These are phyloP conservation scores for Ormyrus labotus DNA, from an alignment of 2,888 invertebrate species.

Conservation along the genomic window DNA sequence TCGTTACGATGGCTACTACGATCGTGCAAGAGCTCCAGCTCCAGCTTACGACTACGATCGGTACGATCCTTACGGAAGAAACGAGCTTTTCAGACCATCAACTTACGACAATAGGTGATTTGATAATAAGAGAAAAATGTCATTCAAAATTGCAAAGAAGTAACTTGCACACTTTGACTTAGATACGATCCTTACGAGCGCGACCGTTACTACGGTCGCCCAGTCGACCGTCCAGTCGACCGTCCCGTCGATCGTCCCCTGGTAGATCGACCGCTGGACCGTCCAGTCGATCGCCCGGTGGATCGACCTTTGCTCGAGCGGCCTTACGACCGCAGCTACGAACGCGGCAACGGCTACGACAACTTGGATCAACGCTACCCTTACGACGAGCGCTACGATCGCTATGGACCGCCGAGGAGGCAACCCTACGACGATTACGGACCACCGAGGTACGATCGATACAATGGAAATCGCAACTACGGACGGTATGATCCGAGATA, in stretches of 20 bases:
- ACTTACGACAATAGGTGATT: constrained; percentile 64
- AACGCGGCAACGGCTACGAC: constrained; percentile 70
- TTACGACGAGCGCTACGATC: constrained; percentile 64
- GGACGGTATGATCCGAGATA: constrained; percentile 64
- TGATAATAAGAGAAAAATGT: neutral
- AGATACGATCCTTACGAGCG: constrained; percentile 65
- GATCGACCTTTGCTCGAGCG: constrained; percentile 54
- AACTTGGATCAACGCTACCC: constrained; percentile 66
- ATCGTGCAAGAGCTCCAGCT: constrained; percentile 61
- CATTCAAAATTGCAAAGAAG: neutral
- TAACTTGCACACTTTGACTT: neutral
- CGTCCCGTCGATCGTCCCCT: constrained; percentile 42
- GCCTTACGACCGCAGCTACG: constrained; percentile 63
- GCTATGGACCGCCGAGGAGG: constrained; percentile 58
- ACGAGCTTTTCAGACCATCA: constrained; percentile 61
- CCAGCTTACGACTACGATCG: constrained; percentile 66
- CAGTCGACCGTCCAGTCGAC: constrained; percentile 36
- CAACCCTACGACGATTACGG: constrained; percentile 52
- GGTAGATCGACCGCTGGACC: constrained; percentile 52
- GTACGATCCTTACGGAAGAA: constrained; percentile 65
- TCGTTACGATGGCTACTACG: constrained; percentile 66
- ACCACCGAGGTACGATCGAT: constrained; percentile 48
- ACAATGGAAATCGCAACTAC: constrained; percentile 49
- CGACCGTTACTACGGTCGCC: constrained; percentile 62
- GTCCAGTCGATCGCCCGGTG: constrained; percentile 54